phyloP scores from a whole-genome alignment of 2,113 vertebrate genomes.

The Herpetotheres cachinnans region DNA sequence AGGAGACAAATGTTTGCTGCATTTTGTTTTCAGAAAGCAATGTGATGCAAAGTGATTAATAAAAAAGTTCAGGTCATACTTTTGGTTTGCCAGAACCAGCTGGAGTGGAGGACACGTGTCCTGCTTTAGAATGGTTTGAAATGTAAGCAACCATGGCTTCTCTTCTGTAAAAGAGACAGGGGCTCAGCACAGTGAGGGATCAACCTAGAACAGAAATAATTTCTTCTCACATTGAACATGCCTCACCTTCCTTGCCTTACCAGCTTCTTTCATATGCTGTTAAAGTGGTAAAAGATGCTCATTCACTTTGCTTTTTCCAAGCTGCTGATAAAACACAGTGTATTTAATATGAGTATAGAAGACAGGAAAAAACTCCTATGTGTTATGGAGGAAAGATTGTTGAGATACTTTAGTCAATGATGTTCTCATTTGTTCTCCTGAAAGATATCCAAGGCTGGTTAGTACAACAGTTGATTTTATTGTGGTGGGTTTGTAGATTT shows the following conservation, averaged over 20 bases:
- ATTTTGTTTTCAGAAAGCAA: not conserved
- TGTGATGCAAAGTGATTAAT: not conserved
- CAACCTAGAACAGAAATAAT: not conserved
- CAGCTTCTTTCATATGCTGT: not conserved
- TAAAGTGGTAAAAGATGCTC: not conserved
- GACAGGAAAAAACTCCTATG: not conserved
- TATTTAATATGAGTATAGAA: not conserved
- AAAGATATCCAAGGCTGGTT: not conserved
- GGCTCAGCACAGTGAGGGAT: not conserved
- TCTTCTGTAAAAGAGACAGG: not conserved
- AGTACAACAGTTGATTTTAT: constrained; percentile 17
- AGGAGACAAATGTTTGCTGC: not conserved
- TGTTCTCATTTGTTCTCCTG: not conserved
- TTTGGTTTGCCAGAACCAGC: not conserved
- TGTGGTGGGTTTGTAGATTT: not conserved
- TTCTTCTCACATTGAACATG: not conserved
- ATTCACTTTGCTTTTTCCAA: not conserved
- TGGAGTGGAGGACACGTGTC: not conserved
- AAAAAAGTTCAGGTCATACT: not conserved
- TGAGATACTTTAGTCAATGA: not conserved
- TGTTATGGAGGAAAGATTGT: not conserved
- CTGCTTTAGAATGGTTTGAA: not conserved
- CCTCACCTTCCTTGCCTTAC: not conserved
- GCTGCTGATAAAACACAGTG: not conserved
- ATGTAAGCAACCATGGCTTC: not conserved